Evolutionary conservation across 2,113 vertebrate species (phyloP).

Genomic region (Sinocyclocheilus grahami): DNA sequence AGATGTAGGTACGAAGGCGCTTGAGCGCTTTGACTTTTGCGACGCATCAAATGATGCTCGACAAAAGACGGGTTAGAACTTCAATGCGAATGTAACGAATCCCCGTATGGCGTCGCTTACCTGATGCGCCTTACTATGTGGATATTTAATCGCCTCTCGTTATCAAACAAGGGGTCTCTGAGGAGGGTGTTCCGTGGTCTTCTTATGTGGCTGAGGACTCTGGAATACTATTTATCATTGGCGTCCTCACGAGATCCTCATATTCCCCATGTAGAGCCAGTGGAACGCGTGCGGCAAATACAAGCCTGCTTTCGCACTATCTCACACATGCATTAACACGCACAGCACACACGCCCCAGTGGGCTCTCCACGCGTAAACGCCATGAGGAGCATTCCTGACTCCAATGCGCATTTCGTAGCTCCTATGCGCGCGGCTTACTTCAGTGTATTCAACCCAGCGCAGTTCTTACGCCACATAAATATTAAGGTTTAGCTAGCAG

Average conservation of each 20-base stretch:
- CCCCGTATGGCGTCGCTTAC: slow-evolving; percentile 33
- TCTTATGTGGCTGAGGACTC: background rate
- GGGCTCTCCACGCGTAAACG: slow-evolving; percentile 24
- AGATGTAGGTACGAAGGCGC: slow-evolving; percentile 1
- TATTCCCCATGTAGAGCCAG: slow-evolving; percentile 16
- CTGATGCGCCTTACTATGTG: slow-evolving; percentile 14
- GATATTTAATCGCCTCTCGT: slow-evolving; percentile 4
- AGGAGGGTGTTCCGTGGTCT: background rate
- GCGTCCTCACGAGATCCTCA: slow-evolving; percentile 36
- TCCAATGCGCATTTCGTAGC: slow-evolving; percentile 41
- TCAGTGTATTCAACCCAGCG: background rate
- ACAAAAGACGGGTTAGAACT: slow-evolving; percentile 1
- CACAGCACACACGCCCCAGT: slow-evolving; percentile 22
- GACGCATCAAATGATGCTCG: slow-evolving; percentile 12
- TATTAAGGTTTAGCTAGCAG: background rate
- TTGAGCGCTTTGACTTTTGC: slow-evolving; percentile 11
- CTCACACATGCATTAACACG: slow-evolving; percentile 7
- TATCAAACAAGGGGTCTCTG: slow-evolving; percentile 1
- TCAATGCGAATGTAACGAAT: background rate
- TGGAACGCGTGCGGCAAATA: background rate
- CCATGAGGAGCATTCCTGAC: slow-evolving; percentile 17
- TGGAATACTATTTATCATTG: slow-evolving; percentile 11
- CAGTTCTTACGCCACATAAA: background rate
- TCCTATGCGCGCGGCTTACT: background rate
- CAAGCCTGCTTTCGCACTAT: background rate